Percentiles rank a stretch among this genome's conserved stretches.
Evolutionary conservation across 2,797 vertebrate species (phyloP).

Genomic region (Manis pentadactyla): DNA sequence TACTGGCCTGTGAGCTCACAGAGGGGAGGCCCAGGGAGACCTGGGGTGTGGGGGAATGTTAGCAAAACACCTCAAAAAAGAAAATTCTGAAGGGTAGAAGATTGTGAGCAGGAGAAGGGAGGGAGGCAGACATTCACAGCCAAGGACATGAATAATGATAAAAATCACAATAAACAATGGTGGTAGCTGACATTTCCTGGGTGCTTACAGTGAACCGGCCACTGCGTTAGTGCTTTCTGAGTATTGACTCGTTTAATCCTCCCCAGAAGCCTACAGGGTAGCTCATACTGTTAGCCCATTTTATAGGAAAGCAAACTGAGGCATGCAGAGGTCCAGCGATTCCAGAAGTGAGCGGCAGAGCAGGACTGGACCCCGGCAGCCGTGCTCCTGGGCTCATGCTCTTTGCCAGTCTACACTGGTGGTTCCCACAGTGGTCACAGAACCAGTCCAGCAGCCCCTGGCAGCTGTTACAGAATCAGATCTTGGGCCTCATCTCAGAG

Average conservation of each 20-base stretch:
- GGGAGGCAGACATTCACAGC: background rate
- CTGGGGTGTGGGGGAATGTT: background rate
- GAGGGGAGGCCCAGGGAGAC: background rate
- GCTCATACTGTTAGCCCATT: background rate
- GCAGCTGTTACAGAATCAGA: background rate
- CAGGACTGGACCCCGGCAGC: background rate
- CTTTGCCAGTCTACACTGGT: background rate
- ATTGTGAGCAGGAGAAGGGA: background rate
- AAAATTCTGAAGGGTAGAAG: background rate
- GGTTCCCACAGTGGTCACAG: background rate
- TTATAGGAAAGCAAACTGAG: background rate
- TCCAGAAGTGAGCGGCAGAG: background rate
- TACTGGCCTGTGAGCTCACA: background rate
- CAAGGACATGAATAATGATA: background rate
- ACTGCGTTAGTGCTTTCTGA: background rate
- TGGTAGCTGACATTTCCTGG: background rate
- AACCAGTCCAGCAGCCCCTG: background rate
- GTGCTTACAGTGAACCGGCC: background rate
- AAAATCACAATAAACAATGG: background rate
- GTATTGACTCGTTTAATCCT: background rate
- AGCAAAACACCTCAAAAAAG: background rate
- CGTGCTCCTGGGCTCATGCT: background rate
- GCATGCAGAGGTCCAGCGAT: background rate
- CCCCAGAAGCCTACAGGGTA: background rate
- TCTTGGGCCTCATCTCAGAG: background rate